A percentile compares a stretch with the other conserved stretches of the same genome.
Conservation (phyloP, 1,140 invertebrate species). For the Caerostris darwini region DNA sequence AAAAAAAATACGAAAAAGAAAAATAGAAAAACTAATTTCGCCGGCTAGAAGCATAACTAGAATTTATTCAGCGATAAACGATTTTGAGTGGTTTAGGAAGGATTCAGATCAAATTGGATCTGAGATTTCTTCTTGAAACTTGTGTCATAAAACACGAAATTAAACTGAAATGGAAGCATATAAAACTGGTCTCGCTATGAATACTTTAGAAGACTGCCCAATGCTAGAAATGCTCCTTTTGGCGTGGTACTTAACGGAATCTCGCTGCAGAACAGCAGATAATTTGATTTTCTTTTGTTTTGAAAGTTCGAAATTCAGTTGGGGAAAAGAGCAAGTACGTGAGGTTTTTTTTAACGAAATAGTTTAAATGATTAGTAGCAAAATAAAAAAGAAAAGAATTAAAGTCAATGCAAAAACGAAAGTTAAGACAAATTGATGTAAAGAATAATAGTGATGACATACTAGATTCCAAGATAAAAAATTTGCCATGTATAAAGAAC, state of each 20-base stretch:
- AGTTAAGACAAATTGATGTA: no score
- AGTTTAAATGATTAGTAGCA: no score
- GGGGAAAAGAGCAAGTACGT: no score
- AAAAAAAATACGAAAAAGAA: not conserved
- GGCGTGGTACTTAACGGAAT: not conserved
- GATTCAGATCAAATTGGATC: conserved; percentile 34
- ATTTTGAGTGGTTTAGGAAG: conserved; percentile 14
- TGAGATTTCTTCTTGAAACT: conserved; percentile 28
- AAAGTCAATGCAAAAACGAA: no score
- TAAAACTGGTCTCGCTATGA: conserved; percentile 7
- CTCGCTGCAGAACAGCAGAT: not conserved
- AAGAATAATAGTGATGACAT: no score
- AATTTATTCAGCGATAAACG: conserved; percentile 42
- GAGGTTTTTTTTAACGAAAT: no score
- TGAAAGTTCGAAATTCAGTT: not conserved
- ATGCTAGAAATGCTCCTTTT: not conserved
- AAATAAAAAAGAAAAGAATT: no score
- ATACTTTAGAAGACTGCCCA: conserved; percentile 7
- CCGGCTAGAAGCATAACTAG: conserved; percentile 2
- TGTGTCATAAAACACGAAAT: conserved; percentile 36
- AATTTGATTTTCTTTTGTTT: not conserved
- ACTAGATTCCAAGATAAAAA: no score
- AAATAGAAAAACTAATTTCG: not conserved
- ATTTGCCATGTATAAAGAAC: no score
- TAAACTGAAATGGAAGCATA: conserved; percentile 12